These are phyloP conservation scores for Psophia crepitans DNA, from an alignment of 2,113 vertebrate genomes.

Conservation along the genomic window DNA sequence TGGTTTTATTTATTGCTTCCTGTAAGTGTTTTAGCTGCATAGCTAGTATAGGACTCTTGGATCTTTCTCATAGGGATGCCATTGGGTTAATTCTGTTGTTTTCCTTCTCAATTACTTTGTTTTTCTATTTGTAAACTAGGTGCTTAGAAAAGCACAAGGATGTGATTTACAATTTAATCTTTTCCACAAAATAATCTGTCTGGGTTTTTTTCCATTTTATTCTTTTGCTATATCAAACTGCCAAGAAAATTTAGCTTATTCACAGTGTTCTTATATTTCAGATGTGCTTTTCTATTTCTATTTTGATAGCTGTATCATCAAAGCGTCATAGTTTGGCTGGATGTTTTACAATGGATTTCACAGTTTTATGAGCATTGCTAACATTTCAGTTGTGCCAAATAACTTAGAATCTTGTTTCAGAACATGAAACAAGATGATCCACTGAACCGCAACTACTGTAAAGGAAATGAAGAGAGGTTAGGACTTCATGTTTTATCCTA, in stretches of 20 bases:
- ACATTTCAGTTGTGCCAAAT: background rate
- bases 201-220: background rate
- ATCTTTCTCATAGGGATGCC: background rate
- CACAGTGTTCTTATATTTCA: background rate
- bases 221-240: background rate
- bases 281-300: background rate
- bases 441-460: background rate
- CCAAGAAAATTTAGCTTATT: background rate
- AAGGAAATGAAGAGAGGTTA: background rate
- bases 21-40: background rate
- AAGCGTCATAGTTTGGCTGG: background rate
- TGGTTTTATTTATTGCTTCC: background rate
- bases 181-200: background rate
- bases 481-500: background rate
- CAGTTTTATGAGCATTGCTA: background rate
- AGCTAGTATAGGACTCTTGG: background rate
- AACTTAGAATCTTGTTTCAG: background rate
- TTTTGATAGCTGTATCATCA: background rate
- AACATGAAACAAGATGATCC: background rate
- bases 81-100: background rate
- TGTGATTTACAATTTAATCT: background rate
- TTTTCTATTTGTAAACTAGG: background rate
- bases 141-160: background rate
- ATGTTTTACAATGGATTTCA: background rate
- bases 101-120: background rate